phyloP scores from a whole-genome alignment of 2,797 vertebrate genomes.

The Dromococcyx pavoninus region DNA sequence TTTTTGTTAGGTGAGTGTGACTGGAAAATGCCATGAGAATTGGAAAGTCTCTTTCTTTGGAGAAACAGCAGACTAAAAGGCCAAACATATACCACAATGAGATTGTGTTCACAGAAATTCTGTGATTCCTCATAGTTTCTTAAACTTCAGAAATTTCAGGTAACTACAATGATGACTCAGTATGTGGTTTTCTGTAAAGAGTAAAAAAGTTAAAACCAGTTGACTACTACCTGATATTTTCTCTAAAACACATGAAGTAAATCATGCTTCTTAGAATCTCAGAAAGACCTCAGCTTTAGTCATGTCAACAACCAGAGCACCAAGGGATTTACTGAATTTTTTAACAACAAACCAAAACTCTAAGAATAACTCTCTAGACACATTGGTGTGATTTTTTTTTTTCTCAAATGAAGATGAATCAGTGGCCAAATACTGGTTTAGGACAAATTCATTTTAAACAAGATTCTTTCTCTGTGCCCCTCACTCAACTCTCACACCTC shows the following conservation, averaged over 20 bases:
- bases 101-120: background rate
- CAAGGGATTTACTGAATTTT: background rate
- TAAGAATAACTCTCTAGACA: background rate
- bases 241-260: background rate
- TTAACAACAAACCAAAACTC: background rate
- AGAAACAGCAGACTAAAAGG: background rate
- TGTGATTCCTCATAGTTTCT: background rate
- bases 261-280: background rate
- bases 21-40: background rate
- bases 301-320: background rate
- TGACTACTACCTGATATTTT: background rate
- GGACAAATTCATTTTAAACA: background rate
- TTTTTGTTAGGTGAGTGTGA: background rate
- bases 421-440: background rate
- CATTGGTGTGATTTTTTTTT: background rate
- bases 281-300: background rate
- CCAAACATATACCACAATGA: background rate
- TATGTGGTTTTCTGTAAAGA: background rate
- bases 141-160: background rate
- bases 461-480: background rate
- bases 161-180: background rate
- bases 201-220: background rate
- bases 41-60: background rate
- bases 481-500: background rate
- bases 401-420: background rate